Evolutionary conservation across 2,797 vertebrate species (phyloP), one percentile per base, ranked within the genome.

Genomic region (Morus bassanus): DNA sequence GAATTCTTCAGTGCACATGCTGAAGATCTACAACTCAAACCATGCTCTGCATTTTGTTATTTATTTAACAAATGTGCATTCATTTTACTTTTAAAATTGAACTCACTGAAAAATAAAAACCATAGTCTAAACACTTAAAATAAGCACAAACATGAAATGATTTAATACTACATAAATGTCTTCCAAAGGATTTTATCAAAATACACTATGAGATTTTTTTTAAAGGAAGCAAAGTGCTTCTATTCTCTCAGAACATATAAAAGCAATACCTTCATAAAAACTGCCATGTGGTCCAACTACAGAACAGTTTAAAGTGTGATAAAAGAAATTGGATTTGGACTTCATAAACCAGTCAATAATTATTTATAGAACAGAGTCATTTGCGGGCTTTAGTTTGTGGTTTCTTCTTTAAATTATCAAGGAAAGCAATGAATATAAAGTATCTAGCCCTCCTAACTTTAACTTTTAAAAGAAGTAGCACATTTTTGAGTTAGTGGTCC

Each of bases 381-480:
- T 91, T 82, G 11, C 2, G 4, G 53, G 33, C 31, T 94, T 95
- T 68, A 75, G 74, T 74, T 76, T 80, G 51, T 39, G 33, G 13
- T 69, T 95, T 87, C 59, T 87, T 65, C 63, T 91, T 93, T 86
- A 93, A 84, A 93, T 84, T 53, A 73, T 75, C 33, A 82, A 69
- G 30, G 51, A 85, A 73, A 93, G 43, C 45, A 89, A 94, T 57
- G 17, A 88, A 59, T 87, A 76, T 69, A 73, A 89, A 95, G 24
- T 39, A 85, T 24, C 54, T 81, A 68, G 33, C 23, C 16, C 61
- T 90, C 51, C 64, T 93, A 95, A 97, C 92, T 94, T 98, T 96
- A 95, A 97, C 96, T 97, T 95, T 88, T 85, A 84, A 88, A 96
- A 91, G 64, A 97, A 95, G 72, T 91, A 96, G 85, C 94, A 95